phyloP scores from a whole-genome alignment of 2,113 vertebrate species.

The Callithrix jacchus region DNA sequence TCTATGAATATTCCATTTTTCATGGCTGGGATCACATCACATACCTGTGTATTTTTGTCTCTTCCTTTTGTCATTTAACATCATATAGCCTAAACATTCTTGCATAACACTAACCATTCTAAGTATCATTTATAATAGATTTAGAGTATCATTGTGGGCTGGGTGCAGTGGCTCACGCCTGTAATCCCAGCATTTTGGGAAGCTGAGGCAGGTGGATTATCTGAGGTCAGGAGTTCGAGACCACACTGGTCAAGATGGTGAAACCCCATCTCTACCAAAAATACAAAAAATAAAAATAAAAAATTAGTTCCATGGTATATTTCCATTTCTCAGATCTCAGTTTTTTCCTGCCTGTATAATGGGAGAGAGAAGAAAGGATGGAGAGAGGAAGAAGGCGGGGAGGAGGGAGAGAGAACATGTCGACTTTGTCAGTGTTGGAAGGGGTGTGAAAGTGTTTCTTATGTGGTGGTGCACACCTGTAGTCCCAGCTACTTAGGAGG shows the following conservation, averaged over 20 bases:
- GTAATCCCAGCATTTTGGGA: too few relatives aligned
- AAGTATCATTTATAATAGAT: neutral
- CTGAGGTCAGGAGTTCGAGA: too few relatives aligned
- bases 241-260: too few relatives aligned
- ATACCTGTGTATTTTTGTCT: accelerated
- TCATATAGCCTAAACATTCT: neutral
- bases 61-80: neutral
- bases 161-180: accelerated
- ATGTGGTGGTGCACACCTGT: too few relatives aligned
- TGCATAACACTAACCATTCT: neutral
- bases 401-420: neutral
- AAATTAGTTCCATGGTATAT: neutral
- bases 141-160: neutral
- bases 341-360: neutral
- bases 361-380: neutral
- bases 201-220: too few relatives aligned
- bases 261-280: too few relatives aligned
- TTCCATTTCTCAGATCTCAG: neutral
- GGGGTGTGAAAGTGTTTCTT: neutral
- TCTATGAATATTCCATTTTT: neutral
- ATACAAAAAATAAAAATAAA: too few relatives aligned
- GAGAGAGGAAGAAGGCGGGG: neutral
- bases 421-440: neutral
- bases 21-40: neutral
- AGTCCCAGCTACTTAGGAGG: too few relatives aligned